These are phyloP conservation scores for Palythoa grandis DNA, from an alignment of 92 coral and sea anemone genomes.

Conservation along the genomic window DNA sequence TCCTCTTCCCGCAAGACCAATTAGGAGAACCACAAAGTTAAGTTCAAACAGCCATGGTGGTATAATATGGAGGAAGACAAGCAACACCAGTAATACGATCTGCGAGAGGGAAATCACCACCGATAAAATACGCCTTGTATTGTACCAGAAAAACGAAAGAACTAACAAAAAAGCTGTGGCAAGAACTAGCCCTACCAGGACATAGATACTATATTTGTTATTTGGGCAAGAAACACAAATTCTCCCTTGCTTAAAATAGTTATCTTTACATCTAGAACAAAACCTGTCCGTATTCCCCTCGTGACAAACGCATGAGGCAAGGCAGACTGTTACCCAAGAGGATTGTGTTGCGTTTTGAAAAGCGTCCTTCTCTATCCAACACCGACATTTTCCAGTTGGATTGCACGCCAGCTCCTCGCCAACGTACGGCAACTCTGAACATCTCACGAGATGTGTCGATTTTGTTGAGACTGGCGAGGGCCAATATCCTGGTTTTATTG, in stretches of 20 bases:
- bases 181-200: constrained; percentile 4
- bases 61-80: constrained; percentile 61
- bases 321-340: constrained; percentile 53
- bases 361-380: constrained; percentile 38
- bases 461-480: constrained; percentile 70
- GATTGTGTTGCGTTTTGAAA: background rate
- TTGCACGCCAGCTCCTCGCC: constrained; percentile 53
- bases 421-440: constrained; percentile 39
- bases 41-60: constrained; percentile 80
- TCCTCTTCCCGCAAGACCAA: constrained; percentile 77
- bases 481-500: constrained; percentile 72
- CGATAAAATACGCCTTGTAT: constrained; percentile 51
- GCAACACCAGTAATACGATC: constrained; percentile 55
- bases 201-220: constrained; percentile 30
- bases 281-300: constrained; percentile 66
- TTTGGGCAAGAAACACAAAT: constrained; percentile 61
- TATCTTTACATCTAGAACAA: constrained; percentile 60
- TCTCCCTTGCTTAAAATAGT: constrained; percentile 57
- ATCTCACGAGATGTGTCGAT: constrained; percentile 65
- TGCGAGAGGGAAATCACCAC: constrained; percentile 48
- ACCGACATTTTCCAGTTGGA: constrained; percentile 59
- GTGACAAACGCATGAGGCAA: constrained; percentile 46
- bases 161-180: constrained; percentile 38
- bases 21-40: constrained; percentile 53
- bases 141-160: constrained; percentile 56